phyloP scores from a whole-genome alignment of 2,113 vertebrate genomes.

The Cervus canadensis region DNA sequence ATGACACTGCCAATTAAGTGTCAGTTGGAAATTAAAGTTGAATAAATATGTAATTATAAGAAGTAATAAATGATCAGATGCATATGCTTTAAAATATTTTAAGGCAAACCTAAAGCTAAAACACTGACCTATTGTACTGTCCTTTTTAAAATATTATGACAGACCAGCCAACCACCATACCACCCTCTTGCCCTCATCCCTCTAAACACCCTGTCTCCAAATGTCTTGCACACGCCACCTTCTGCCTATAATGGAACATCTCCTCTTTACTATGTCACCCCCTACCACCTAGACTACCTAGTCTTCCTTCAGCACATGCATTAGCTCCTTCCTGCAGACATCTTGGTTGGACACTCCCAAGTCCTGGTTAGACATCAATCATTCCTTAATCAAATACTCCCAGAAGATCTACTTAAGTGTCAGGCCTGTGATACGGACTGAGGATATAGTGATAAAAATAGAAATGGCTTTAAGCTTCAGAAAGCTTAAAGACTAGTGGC shows the following conservation, averaged over 20 bases:
- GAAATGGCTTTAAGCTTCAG: not conserved
- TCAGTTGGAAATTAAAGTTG: not conserved
- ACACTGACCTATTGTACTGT: not conserved
- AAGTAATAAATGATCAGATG: not conserved
- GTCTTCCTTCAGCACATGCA: not conserved
- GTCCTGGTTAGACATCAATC: not conserved
- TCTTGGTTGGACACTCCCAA: not conserved
- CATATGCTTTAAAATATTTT: not conserved
- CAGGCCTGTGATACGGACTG: not conserved
- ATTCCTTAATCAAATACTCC: not conserved
- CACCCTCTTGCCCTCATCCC: not conserved
- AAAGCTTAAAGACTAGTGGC: not conserved
- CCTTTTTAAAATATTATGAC: not conserved
- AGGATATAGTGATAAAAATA: not conserved
- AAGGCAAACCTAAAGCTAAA: not conserved
- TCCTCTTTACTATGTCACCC: not conserved
- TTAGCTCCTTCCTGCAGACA: not conserved
- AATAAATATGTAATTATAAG: not conserved
- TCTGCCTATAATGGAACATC: accelerated
- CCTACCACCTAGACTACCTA: not conserved
- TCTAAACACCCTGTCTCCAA: not conserved
- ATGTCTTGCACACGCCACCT: not conserved
- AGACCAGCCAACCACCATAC: not conserved
- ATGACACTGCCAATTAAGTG: not conserved
- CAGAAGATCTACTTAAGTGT: not conserved